Base-by-base conservation (phyloP, 2,113 vertebrate species). In the Semnornis frantzii region DNA sequence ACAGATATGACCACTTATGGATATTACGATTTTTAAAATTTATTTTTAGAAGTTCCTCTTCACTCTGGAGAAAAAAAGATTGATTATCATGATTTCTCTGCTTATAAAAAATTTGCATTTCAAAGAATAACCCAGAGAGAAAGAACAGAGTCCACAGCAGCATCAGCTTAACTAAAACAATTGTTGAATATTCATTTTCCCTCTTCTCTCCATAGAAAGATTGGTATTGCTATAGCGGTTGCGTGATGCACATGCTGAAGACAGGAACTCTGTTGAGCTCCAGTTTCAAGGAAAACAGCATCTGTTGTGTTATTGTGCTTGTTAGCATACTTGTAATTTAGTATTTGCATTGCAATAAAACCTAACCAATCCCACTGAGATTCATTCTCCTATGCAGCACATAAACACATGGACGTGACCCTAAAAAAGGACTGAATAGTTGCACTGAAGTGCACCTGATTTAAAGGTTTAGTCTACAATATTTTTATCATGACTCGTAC, bases 161-260 rank as follows among this genome's bases (percentile, higher is more conserved):
- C n/a, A 71, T 57, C 65, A 75, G 55, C 59, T 75, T 88, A 83
- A 83, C 69, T 69, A 76, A 92, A 94, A 75, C 69, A 72, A 48
- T n/a, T 72, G 12, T 28, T 94, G 80, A 94, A 88, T 94, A 84
- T 93, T 94, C 30, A 37, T 96, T 93, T 87, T 85, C 23, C 54
- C 75, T 89, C 54, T 68, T 37, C 60, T 83, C 73, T 83, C 57
- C 27, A 46, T 50, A 52, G 79, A 80, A 94, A 69, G 10, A 31
- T 4, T 44, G 15, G 15, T 39, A 27, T 34, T 54, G 65, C 73
- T 72, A 5, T 4, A 46, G 16, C 8, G 4, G 27, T 19, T 59
- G 27, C 2, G 2, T 90, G 82, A 78, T 21, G 21, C 0, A 7
- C 76, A 70, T 91, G 54, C 58, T 86, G 70, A 91, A 42, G 50